Percentiles rank a stretch among this genome's conserved stretches.
These are phyloP conservation scores for Bovichtus diacanthus DNA, from an alignment of 2,797 vertebrate species.

Conservation along the genomic window DNA sequence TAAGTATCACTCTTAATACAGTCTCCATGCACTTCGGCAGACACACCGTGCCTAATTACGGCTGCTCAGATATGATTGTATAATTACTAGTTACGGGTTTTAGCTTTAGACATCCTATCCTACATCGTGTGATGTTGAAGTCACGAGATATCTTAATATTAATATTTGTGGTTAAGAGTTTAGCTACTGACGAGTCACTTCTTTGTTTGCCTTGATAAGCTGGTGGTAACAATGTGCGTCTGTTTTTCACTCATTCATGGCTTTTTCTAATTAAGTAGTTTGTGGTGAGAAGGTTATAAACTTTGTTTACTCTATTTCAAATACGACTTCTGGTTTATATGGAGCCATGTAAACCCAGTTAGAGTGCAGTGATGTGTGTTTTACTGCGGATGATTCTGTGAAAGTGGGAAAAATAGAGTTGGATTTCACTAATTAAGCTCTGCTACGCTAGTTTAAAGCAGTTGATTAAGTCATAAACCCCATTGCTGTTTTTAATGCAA, in stretches of 20 bases:
- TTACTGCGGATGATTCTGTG: background rate
- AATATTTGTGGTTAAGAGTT: background rate
- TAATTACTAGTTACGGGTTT: background rate
- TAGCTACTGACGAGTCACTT: background rate
- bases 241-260: constrained; percentile 5
- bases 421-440: background rate
- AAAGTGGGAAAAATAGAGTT: background rate
- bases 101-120: too few species aligned
- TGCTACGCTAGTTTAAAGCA: background rate
- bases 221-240: background rate
- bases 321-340: constrained; percentile 1
- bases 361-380: background rate
- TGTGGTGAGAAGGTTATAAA: constrained; percentile 8
- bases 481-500: background rate
- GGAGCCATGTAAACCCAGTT: constrained; percentile 2
- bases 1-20: background rate
- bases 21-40: background rate
- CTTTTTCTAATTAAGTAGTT: constrained; percentile 22
- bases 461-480: background rate
- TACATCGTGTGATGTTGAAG: too few species aligned
- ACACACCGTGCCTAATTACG: background rate
- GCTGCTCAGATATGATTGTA: background rate
- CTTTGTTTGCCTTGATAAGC: background rate
- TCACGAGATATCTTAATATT: background rate
- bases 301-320: background rate